Evolutionary conservation across 2,113 vertebrate genomes (phyloP).

Genomic region (Burhinus oedicnemus): DNA sequence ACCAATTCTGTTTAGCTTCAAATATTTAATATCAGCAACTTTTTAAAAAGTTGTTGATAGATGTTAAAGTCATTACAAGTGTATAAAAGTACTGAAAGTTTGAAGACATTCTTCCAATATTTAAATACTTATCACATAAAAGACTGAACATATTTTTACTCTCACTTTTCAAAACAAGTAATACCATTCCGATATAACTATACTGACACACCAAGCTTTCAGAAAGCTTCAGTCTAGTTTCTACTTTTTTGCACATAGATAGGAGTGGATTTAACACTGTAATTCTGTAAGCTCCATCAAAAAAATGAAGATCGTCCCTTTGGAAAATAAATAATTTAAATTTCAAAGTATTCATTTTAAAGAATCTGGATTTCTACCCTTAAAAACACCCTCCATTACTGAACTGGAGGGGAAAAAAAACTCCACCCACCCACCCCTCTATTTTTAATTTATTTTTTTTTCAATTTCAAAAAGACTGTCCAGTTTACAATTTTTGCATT

Average conservation of each 20-base stretch:
- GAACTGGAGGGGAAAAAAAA: not conserved
- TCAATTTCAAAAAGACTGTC: not conserved
- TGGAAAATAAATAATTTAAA: not conserved
- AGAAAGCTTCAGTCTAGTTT: not conserved
- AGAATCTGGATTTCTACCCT: not conserved
- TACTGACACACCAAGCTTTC: not conserved
- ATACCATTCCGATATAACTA: not conserved
- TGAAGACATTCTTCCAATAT: not conserved
- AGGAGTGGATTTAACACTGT: not conserved
- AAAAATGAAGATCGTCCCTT: not conserved
- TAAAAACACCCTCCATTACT: not conserved
- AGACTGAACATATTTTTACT: not conserved
- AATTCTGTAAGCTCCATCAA: not conserved
- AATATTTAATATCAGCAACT: not conserved
- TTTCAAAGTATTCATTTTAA: not conserved
- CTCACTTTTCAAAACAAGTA: not conserved
- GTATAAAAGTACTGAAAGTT: not conserved
- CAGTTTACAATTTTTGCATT: not conserved
- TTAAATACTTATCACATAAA: not conserved
- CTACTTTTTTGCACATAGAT: not conserved
- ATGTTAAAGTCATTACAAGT: not conserved
- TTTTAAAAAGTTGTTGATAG: not conserved
- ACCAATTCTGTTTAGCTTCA: not conserved
- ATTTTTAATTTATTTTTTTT: not conserved
- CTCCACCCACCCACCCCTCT: too few relatives aligned